phyloP scores from a whole-genome alignment of 2,888 invertebrate species.

The Drosophila helvetica region DNA sequence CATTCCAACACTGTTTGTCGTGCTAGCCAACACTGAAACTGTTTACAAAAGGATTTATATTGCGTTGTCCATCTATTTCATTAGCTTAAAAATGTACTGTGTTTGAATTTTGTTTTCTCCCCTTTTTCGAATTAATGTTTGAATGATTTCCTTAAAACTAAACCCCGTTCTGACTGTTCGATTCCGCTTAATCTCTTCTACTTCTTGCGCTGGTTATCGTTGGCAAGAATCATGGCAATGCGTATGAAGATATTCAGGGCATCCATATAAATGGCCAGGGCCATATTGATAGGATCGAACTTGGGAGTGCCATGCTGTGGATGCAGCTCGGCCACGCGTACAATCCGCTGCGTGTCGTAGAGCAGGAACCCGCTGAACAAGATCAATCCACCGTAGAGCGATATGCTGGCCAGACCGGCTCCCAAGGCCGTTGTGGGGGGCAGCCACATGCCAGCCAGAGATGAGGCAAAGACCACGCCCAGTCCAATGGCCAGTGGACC shows the following conservation, averaged over 20 bases:
- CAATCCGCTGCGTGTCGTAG: constrained; percentile 97
- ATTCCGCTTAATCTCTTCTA: too few relatives aligned
- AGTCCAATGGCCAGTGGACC: constrained; percentile 98
- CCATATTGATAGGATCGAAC: constrained; percentile 98
- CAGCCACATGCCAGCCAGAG: constrained; percentile 95
- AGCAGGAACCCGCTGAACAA: constrained; percentile 96
- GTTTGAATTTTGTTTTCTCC: neutral
- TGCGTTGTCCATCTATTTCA: neutral
- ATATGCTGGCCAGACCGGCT: constrained; percentile 94
- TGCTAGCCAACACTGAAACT: neutral
- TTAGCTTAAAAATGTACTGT: neutral
- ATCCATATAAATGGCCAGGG: constrained; percentile 97
- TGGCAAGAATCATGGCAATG: constrained; percentile 94
- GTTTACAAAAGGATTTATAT: neutral
- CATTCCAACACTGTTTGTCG: neutral
- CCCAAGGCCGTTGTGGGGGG: constrained; percentile 95
- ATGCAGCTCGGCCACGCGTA: constrained; percentile 93
- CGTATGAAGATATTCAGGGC: constrained; percentile 98
- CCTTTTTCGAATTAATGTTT: neutral
- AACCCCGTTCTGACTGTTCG: neutral
- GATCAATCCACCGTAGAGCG: constrained; percentile 96
- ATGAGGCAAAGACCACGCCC: constrained; percentile 96
- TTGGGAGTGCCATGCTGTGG: constrained; percentile 87
- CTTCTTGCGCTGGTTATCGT: constrained; percentile 84
- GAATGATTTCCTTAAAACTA: neutral